A percentile compares a stretch with the other conserved stretches of the same genome.
These are phyloP conservation scores for Australoheros scitulus DNA, from an alignment of 2,113 vertebrate genomes.

Conservation along the genomic window DNA sequence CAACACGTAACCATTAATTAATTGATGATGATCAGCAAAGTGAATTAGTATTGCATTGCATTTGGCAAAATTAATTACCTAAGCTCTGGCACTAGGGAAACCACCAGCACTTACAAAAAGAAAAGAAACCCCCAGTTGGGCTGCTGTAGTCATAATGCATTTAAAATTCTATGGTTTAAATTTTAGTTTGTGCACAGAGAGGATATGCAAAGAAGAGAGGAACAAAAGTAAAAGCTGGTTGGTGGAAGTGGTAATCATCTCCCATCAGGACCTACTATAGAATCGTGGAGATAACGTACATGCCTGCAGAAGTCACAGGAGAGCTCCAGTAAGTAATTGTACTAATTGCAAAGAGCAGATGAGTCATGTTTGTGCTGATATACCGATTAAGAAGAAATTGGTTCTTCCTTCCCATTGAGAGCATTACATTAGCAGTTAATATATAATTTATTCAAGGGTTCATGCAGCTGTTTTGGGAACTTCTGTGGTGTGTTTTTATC, in stretches of 20 bases:
- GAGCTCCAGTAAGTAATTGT: slow-evolving; percentile 13
- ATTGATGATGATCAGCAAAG: slow-evolving; percentile 74
- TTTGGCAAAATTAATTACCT: slow-evolving; percentile 70
- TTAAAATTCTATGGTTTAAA: not conserved
- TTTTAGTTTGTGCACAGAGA: not conserved
- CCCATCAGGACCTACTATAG: not conserved
- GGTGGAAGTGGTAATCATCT: not conserved
- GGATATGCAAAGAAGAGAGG: not conserved
- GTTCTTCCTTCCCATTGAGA: slow-evolving; percentile 1
- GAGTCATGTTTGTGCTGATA: not conserved
- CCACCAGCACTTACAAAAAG: not conserved
- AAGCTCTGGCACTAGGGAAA: slow-evolving; percentile 36
- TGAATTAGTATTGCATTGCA: slow-evolving; percentile 58
- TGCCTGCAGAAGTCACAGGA: not conserved
- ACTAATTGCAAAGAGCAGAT: slow-evolving; percentile 25
- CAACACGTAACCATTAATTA: slow-evolving; percentile 71
- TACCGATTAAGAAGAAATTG: not conserved
- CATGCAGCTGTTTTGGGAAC: not conserved
- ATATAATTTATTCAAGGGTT: not conserved
- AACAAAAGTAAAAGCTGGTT: not conserved
- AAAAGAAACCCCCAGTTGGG: slow-evolving; percentile 1
- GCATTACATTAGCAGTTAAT: not conserved
- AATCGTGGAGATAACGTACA: not conserved
- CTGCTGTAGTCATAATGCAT: not conserved
- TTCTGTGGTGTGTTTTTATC: not conserved